Percentiles rank a stretch among this genome's conserved stretches.
These are phyloP conservation scores for Caradrina clavipalpis DNA, from an alignment of 2,888 invertebrate species.

Conservation along the genomic window DNA sequence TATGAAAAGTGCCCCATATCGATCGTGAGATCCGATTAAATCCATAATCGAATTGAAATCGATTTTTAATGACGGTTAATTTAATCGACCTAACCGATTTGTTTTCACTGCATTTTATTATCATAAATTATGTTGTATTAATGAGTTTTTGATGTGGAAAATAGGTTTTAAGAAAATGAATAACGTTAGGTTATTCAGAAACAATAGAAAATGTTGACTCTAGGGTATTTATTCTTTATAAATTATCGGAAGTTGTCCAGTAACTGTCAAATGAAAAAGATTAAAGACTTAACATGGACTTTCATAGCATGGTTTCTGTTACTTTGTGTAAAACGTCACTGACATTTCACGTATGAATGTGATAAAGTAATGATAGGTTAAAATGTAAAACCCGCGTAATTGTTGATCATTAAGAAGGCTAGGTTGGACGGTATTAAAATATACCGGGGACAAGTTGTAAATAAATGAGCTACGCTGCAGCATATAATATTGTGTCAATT, in stretches of 20 bases:
- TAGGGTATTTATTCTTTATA: neutral
- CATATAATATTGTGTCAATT: constrained; percentile 62
- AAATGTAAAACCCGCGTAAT: constrained; percentile 27
- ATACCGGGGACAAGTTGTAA: constrained; percentile 27
- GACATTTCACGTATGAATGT: neutral
- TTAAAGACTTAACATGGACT: constrained; percentile 10
- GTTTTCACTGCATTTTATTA: constrained; percentile 47
- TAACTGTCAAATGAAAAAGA: constrained; percentile 10
- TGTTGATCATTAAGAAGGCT: constrained; percentile 37
- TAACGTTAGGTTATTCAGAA: constrained; percentile 4
- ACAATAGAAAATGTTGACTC: neutral
- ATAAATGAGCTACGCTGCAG: constrained; percentile 43
- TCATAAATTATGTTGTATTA: constrained; percentile 44
- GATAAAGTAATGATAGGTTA: constrained; percentile 11
- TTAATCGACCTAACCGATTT: constrained; percentile 49
- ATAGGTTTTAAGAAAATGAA: neutral
- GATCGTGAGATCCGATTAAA: constrained; percentile 53
- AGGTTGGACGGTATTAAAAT: constrained; percentile 22
- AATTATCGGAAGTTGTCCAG: constrained; percentile 16
- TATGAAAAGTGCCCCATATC: constrained; percentile 43
- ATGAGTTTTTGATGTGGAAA: constrained; percentile 9
- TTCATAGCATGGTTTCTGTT: neutral
- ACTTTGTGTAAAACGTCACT: neutral
- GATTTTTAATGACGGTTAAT: constrained; percentile 57
- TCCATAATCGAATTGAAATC: constrained; percentile 53